phyloP scores from a whole-genome alignment of 35 echinoderm and acorn worm genomes.

The Anneissia japonica region DNA sequence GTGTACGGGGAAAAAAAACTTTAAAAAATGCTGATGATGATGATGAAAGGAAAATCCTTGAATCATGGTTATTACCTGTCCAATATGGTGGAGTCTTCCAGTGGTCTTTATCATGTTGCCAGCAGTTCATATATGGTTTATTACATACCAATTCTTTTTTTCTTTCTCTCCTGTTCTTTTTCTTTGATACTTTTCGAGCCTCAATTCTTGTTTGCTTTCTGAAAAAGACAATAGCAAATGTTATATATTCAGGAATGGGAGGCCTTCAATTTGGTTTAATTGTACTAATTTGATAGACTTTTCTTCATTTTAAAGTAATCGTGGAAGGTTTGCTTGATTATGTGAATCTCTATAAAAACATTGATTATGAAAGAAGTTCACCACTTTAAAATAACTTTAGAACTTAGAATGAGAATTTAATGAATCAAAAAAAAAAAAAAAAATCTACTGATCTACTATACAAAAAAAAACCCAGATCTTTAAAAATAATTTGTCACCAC shows the following conservation, averaged over 20 bases:
- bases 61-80: too few species aligned
- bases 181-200: neutral
- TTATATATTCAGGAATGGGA: neutral
- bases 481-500: too few species aligned
- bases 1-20: too few species aligned
- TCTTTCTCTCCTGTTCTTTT: conserved; percentile 29
- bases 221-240: neutral
- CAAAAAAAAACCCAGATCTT: too few species aligned
- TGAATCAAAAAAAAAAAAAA: too few species aligned
- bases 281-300: neutral
- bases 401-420: too few species aligned
- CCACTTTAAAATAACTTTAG: too few species aligned
- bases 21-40: too few species aligned
- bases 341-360: neutral
- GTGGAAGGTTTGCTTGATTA: neutral
- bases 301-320: neutral
- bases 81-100: conserved; percentile 87
- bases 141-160: conserved; percentile 32
- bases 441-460: too few species aligned
- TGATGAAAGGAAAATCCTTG: too few species aligned
- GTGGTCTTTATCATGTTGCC: conserved; percentile 59
- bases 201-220: neutral
- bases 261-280: neutral
- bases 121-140: conserved; percentile 62
- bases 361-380: neutral